Conservation (phyloP, 2,113 vertebrate genomes). For the Gallinago jamesoni region DNA sequence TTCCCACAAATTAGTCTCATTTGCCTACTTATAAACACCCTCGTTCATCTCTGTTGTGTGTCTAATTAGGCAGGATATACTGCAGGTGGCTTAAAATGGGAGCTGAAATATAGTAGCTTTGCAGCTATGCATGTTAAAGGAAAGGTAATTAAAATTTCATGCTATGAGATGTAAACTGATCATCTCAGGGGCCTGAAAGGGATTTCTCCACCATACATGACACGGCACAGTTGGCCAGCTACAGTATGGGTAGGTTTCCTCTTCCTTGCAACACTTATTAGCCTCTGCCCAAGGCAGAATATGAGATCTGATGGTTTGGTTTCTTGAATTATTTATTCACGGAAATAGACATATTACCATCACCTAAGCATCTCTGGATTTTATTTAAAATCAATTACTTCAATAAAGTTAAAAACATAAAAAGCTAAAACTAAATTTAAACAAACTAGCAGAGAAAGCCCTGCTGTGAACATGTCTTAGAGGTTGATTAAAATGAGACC, state of each 20-base stretch:
- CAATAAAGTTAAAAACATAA: not conserved
- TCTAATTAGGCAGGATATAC: constrained; percentile 36
- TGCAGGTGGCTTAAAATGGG: constrained; percentile 46
- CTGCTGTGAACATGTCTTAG: not conserved
- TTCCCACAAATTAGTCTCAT: constrained; percentile 51
- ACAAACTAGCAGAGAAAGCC: not conserved
- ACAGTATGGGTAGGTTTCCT: not conserved
- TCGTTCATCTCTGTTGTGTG: constrained; percentile 3
- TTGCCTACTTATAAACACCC: constrained; percentile 54
- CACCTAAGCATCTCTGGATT: not conserved
- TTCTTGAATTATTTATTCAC: constrained; percentile 32
- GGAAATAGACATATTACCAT: not conserved
- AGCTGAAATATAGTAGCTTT: constrained; percentile 27
- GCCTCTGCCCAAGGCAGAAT: not conserved
- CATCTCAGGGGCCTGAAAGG: constrained; percentile 14
- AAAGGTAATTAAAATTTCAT: constrained; percentile 55
- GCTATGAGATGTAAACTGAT: constrained; percentile 28
- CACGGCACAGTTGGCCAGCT: not conserved
- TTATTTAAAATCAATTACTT: constrained; percentile 18
- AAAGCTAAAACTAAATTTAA: constrained; percentile 15
- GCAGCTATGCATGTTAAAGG: constrained; percentile 25
- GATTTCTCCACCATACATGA: not conserved
- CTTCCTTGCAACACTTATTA: not conserved
- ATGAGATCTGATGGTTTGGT: not conserved
- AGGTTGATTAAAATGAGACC: not conserved